Evolutionary conservation across 2,888 invertebrate genomes (phyloP), one percentile per base, ranked within the genome.

Genomic region (Odontomyia ornata): DNA sequence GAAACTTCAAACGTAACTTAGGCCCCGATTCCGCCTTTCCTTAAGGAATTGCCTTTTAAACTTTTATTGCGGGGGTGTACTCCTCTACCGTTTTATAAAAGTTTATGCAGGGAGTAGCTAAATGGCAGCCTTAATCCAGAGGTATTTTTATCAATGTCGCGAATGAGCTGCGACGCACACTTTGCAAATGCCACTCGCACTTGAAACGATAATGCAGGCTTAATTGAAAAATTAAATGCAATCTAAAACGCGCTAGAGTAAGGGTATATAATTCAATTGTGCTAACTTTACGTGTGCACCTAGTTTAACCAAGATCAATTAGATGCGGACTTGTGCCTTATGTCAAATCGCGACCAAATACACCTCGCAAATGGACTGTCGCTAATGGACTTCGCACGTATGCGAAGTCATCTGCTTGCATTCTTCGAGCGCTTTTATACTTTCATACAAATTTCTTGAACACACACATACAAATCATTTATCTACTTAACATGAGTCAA

Each of bases 351-450:
- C 69, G 69, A 46, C 47, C 15, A 23, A 47, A 46, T 21, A 3
- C 23, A 15, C 4, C 13, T 69, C 47, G 69, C n/a, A 69, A 69
- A 47, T 69, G 69, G 69, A 69, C 69, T n/a, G 62, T 73, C 36
- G 27, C 75, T 30, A 72, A 67, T 76, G 80, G 80, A 80, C 80
- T 80, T 81, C 80, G 81, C 73, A 82, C 81, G 80, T 81, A 82
- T 81, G 81, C 82, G 82, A 83, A 82, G 82, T 82, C 80, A 80
- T 81, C 81, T 82, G 81, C 80, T 78, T 64, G 56, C 80, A 77
- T 73, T 79, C 81, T 81, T 82, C 82, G 81, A 81, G 79, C 81
- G 80, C 81, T 80, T 83, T 83, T 82, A 83, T 83, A 83, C 83
- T 82, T 82, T 82, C 82, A 80, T 82, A 80, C 81, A 80, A 80